phyloP scores from a whole-genome alignment of 2,113 vertebrate species.

The Gavia stellata region DNA sequence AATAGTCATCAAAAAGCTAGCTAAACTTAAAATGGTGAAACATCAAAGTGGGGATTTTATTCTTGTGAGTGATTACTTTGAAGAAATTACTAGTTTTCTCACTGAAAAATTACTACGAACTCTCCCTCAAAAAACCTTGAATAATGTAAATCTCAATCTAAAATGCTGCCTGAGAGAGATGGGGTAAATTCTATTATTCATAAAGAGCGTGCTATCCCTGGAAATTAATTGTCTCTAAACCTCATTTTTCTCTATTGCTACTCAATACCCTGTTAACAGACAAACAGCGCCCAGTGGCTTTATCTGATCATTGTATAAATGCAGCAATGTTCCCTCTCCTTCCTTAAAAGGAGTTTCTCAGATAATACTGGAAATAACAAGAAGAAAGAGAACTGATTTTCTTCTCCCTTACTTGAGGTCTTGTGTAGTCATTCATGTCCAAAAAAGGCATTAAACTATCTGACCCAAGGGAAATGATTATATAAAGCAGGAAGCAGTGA shows the following conservation, averaged over 20 bases:
- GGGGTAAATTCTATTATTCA: constrained; percentile 23
- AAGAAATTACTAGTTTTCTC: background rate
- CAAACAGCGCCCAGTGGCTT: background rate
- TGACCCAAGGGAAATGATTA: background rate
- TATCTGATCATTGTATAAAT: background rate
- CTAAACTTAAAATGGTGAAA: background rate
- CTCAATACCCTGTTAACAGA: background rate
- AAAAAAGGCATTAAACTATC: background rate
- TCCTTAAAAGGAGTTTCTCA: background rate
- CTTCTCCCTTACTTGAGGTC: background rate
- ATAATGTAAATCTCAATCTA: constrained; percentile 21
- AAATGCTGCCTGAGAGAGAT: background rate
- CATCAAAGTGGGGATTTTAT: background rate
- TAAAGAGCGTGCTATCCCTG: background rate
- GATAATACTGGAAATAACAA: background rate
- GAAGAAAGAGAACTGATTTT: background rate
- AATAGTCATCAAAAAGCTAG: background rate
- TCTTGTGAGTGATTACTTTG: background rate
- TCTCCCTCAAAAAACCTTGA: background rate
- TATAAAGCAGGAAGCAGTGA: background rate
- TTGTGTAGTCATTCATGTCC: background rate
- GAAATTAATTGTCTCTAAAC: background rate
- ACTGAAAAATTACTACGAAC: background rate
- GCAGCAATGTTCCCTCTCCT: background rate
- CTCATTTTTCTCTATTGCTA: background rate